Conservation (phyloP, 2,113 vertebrate genomes). For the Peromyscus californicus region DNA sequence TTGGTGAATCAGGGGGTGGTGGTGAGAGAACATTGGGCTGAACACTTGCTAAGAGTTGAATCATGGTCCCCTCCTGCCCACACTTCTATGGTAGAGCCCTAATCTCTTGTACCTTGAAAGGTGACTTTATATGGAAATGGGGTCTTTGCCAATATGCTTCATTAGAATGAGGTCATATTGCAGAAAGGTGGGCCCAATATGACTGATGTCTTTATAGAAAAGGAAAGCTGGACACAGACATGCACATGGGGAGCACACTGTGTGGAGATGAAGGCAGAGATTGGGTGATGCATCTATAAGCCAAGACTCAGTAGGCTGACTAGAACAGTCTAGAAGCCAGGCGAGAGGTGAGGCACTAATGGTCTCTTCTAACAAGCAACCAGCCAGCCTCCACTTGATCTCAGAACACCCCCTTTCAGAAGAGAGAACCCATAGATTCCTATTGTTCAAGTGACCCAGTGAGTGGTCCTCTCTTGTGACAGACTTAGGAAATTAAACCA, state of each 20-base stretch:
- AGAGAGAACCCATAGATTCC: background rate
- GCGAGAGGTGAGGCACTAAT: background rate
- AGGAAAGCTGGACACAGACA: background rate
- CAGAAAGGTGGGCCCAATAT: background rate
- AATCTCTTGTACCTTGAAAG: background rate
- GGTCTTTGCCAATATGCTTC: background rate
- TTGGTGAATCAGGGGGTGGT: background rate
- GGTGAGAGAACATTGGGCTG: background rate
- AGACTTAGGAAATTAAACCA: background rate
- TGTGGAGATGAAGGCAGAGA: background rate
- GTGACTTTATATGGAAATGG: background rate
- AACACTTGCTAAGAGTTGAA: background rate
- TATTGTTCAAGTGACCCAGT: background rate
- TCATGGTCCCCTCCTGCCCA: too few relatives aligned
- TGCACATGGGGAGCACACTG: background rate
- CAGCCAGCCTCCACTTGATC: background rate
- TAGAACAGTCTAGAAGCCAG: background rate
- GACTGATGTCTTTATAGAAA: background rate
- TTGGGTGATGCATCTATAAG: too few relatives aligned
- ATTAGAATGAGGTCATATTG: background rate
- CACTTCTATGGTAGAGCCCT: background rate
- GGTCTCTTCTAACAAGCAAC: background rate
- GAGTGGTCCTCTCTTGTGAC: background rate
- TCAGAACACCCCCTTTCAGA: background rate
- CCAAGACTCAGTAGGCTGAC: background rate